Base-by-base conservation (phyloP, 2,113 vertebrate species). In the Dipodomys merriami region DNA sequence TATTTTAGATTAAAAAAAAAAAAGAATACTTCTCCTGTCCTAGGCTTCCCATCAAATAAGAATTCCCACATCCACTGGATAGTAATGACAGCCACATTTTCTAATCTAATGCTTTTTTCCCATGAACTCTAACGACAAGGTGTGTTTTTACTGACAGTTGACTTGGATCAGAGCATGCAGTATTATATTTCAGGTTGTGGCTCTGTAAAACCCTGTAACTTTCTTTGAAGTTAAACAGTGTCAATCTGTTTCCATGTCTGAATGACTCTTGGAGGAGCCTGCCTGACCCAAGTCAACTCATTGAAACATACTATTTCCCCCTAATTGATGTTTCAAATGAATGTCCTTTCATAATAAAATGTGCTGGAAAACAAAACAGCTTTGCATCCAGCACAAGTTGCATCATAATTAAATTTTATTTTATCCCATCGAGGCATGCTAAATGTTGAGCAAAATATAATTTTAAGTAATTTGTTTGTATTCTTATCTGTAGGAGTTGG, bases 391-490 rank as follows among this genome's bases (percentile, higher is more conserved):
- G 91, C 79, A 91, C 84, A 91, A 97, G 96, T 97, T 93, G 96
- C 97, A 96, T 95, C 91, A 95, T 98, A 98, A 98, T 98, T 98
- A 98, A 98, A 97, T 98, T 98, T 97, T 97, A 97, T 98, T 98
- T 98, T 96, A 98, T 97, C 97, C 98, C 96, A 98, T 97, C 74
- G 97, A 97, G 98, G 97, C 97, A 94, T 92, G 97, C 93, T 97
- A 97, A 98, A 98, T 97, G 97, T 97, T 96, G 97, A 98, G 96
- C 97, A 98, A 98, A 98, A 98, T 94, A 97, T 97, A 98, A 97
- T 98, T 98, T 98, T 97, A 96, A 98, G 98, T 98, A 97, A 98
- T 98, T 98, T 98, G 98, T 98, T 98, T 98, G 98, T 98, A 98
- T 98, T 98, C 98, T 98, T 98, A 98, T 98, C 98, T 98, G 98